Evolutionary conservation across 2,113 vertebrate species (phyloP), one percentile per base, ranked within the genome.

Genomic region (Raja brachyura): DNA sequence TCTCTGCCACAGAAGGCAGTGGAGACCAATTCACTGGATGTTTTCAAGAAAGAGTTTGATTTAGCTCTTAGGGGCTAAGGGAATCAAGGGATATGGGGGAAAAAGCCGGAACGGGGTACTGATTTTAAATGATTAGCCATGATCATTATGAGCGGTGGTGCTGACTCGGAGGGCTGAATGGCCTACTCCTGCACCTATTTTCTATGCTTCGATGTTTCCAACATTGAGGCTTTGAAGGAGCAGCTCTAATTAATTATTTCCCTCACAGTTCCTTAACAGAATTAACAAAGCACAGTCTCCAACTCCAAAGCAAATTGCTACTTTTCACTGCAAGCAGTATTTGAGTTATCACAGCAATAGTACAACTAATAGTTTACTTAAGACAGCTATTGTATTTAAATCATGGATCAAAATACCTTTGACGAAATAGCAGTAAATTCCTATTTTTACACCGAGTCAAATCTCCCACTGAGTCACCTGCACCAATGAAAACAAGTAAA

Each of bases 381-480:
- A 88, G 83, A 88, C 83, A 88, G 59, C 56, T 88, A 88, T 88
- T 88, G 83, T 88, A 31, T 88, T 59, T 31, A 88, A 88, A 4
- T 63, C 56, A 28, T 28, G 31, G 59, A 88, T 88, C 61, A 88
- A 63, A n/a, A n/a, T 88, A 63, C 25, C 56, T 88, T 66, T 88
- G 83, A 63, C 63, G 83, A 86, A 86, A 61, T 61, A 31, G n/a
- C 59, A 25, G 10, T 63, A 59, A 31, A n/a, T 88, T 88, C 83
- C 83, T 88, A 88, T 88, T 63, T 88, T 88, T 88, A 88, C 28
- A 88, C 59, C 1, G 11, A 63, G 59, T 63, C 83, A 31, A 88
- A 63, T 63, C 28, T 88, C 56, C 31, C 59, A 63, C 59, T 88
- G 83, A 88, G 83, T 63, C 25, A 59, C 28, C 54, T 85, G 28